Conservation (phyloP, 2,797 vertebrate species). For the Uromys caudimaculatus region DNA sequence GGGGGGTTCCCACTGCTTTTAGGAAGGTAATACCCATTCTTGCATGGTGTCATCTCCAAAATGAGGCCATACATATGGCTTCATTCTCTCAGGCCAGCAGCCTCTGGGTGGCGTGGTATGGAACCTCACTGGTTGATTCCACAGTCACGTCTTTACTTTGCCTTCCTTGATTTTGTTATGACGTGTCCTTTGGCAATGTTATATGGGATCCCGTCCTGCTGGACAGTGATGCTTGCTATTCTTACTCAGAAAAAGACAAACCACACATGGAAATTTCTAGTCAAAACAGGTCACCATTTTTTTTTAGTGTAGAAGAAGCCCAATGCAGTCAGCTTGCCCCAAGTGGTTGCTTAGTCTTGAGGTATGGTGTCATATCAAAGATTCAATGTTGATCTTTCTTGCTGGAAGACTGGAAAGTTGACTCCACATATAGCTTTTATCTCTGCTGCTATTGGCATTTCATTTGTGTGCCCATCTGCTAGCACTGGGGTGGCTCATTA, state of each 20-base stretch:
- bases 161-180: conserved; percentile 33
- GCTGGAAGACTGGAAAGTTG: conserved; percentile 32
- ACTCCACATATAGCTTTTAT: conserved; percentile 39
- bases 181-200: conserved; percentile 6
- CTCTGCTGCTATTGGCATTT: conserved; percentile 62
- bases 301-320: not conserved
- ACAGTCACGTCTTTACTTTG: conserved; percentile 20
- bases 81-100: conserved; percentile 8
- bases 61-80: conserved; percentile 4
- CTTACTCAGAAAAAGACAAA: conserved; percentile 58
- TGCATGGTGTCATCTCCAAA: conserved; percentile 20
- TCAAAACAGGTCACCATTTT: conserved; percentile 59
- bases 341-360: conserved; percentile 30
- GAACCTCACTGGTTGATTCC: conserved; percentile 11
- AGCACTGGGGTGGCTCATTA: conserved; percentile 43
- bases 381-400: conserved; percentile 47
- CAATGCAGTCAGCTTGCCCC: not conserved
- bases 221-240: not conserved
- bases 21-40: conserved; percentile 38
- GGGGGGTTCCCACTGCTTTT: conserved; percentile 27
- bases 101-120: not conserved
- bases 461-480: conserved; percentile 65
- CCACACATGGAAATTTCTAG: conserved; percentile 30
- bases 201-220: not conserved
- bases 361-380: not conserved